Evolutionary conservation across 2,888 invertebrate genomes (phyloP).

Genomic region (Cistogaster globosa): DNA sequence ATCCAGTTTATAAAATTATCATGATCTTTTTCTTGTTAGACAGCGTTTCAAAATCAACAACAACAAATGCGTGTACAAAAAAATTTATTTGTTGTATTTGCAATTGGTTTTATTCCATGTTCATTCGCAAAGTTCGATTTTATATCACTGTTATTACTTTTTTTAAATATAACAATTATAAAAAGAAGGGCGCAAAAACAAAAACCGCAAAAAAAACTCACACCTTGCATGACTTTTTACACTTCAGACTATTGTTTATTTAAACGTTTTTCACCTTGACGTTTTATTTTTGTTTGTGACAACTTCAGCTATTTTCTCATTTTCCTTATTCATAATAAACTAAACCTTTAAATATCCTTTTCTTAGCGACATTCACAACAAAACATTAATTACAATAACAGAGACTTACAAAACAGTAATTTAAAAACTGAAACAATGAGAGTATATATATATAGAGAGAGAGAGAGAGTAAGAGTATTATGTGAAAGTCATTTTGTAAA

Average conservation of each 20-base stretch:
- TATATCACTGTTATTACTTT: too few species aligned
- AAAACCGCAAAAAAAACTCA: too few species aligned
- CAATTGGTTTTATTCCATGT: too few species aligned
- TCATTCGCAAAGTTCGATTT: too few species aligned
- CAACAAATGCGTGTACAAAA: too few species aligned
- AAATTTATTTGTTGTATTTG: too few species aligned
- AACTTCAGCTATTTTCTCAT: conserved; percentile 27
- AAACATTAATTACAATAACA: conserved; percentile 51
- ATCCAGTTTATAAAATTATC: too few species aligned
- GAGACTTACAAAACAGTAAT: conserved; percentile 14
- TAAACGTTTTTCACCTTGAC: conserved; percentile 20
- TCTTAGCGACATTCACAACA: conserved; percentile 50
- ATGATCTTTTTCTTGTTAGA: too few species aligned
- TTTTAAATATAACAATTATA: too few species aligned
- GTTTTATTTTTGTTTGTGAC: conserved; percentile 13
- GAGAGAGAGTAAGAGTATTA: not conserved
- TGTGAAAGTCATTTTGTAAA: conserved; percentile 49
- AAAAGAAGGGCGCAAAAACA: too few species aligned
- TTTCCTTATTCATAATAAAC: conserved; percentile 46
- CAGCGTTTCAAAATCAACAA: too few species aligned
- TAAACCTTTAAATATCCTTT: not conserved
- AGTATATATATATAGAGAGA: not conserved
- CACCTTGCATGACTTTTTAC: not conserved
- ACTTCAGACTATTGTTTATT: not conserved
- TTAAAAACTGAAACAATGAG: not conserved